Base-by-base conservation (phyloP, 2,888 invertebrate genomes). In the Drosophila falleni region DNA sequence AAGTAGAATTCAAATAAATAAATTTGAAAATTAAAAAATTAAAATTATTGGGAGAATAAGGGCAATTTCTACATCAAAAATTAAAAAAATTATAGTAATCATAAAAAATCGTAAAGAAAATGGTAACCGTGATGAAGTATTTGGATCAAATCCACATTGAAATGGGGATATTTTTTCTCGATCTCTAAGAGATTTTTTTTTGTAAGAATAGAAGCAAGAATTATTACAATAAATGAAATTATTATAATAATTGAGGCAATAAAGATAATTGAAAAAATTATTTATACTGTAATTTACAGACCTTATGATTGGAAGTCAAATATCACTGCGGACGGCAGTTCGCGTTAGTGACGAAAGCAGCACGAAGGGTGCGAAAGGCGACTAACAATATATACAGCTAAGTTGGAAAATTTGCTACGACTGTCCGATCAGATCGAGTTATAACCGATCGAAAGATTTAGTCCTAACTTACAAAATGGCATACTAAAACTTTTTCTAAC, bases 41-140 rank as follows among this genome's bases (percentile, higher is more conserved):
- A 93, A 88, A 82, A 95, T 94, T 91, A 95, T 92, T 0, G 95
- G 95, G 0, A 95, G 90, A 90, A 95, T 93, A 90, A 95, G 80
- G 0, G 94, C 94, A 93, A 96, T 95, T 94, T 95, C 95, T 70
- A 95, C 94, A 93, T 96, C 95, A 94, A 96, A 96, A 93, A 96
- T 95, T 62, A 71, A 53, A 90, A 96, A 96, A 93, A 96, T 94
- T 91, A 95, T 93, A 39, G 95, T 94, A 91, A 95, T 94, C 93
- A 94, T 90, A 93, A 95, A 94, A 93, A 96, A 94, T 91, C 95
- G 95, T 89, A 94, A 73, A 13, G 94, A 94, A 87, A 95, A 94
- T 0, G 94, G 94, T n/a, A 94, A 37, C 1, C 94, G 94, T 0
- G 93, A 89, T 0, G 92, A 93, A 5, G 89, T 92, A 91, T 93